Percentiles rank a stretch among this genome's conserved stretches.
These are phyloP conservation scores for Canis aureus DNA, from an alignment of 2,113 vertebrate genomes.

Conservation along the genomic window DNA sequence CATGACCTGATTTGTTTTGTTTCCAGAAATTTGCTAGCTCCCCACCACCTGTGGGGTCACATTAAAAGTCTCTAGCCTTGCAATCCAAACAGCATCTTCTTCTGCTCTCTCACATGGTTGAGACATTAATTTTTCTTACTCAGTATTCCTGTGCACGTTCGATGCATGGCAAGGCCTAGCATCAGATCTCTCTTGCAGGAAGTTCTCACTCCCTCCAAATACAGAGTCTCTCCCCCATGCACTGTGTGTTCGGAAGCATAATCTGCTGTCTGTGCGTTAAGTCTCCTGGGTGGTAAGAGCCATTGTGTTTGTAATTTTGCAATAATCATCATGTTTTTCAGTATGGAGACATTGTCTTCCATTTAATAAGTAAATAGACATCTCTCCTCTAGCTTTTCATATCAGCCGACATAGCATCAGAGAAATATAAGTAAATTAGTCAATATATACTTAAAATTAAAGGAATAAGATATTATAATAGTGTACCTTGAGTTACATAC, in stretches of 20 bases:
- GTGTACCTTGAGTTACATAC: neutral
- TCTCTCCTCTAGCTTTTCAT: neutral
- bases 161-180: neutral
- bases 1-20: neutral
- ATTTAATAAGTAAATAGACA: neutral
- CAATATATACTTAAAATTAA: neutral
- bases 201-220: neutral
- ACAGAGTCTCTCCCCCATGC: neutral
- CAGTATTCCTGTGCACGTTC: neutral
- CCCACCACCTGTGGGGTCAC: neutral
- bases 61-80: neutral
- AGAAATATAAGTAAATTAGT: neutral
- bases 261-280: neutral
- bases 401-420: neutral
- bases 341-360: neutral
- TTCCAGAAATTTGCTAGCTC: neutral
- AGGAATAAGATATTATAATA: neutral
- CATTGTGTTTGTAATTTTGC: neutral
- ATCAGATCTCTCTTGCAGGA: neutral
- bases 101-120: neutral
- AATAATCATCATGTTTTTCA: neutral
- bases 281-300: neutral
- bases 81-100: neutral
- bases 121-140: neutral
- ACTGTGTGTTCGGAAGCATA: neutral